phyloP scores from a whole-genome alignment of 2,797 vertebrate species.

The Yasuhikotakia modesta region DNA sequence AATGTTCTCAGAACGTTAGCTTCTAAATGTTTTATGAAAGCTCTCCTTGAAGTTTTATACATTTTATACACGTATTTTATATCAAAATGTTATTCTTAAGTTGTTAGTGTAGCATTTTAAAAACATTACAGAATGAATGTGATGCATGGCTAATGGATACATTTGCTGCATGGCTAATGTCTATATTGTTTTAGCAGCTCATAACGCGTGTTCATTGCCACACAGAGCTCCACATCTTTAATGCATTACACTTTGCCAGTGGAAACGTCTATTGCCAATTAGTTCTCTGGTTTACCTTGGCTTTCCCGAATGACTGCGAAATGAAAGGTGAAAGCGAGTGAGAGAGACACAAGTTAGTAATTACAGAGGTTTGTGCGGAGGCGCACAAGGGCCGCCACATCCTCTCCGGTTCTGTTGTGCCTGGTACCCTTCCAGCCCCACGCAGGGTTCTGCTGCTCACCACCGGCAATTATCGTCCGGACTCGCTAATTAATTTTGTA shows the following conservation, averaged over 20 bases:
- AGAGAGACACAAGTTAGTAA: constrained; percentile 60
- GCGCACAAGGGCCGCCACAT: constrained; percentile 57
- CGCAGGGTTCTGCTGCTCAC: constrained; percentile 43
- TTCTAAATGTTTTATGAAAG: no score
- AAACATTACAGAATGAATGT: no score
- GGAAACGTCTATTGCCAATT: constrained; percentile 62
- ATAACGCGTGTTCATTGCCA: constrained; percentile 37
- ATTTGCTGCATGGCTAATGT: constrained; percentile 48
- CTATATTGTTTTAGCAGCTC: constrained; percentile 51
- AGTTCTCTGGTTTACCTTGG: constrained; percentile 63
- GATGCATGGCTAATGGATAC: constrained; percentile 37
- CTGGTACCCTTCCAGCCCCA: constrained; percentile 58
- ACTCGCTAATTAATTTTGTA: constrained; percentile 64
- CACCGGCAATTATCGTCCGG: constrained; percentile 62
- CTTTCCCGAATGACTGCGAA: constrained; percentile 52
- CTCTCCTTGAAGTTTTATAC: no score
- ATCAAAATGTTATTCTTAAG: no score
- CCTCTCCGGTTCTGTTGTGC: constrained; percentile 56
- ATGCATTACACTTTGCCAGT: constrained; percentile 49
- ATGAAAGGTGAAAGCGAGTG: constrained; percentile 59
- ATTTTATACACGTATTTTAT: no score
- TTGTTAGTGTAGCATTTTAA: no score
- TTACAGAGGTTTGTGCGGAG: constrained; percentile 58
- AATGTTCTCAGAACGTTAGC: no score
- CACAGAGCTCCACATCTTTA: constrained; percentile 56